Conservation (phyloP, 37 sponge, comb jelly and placozoan genomes). For the Hormiphora californensis region DNA sequence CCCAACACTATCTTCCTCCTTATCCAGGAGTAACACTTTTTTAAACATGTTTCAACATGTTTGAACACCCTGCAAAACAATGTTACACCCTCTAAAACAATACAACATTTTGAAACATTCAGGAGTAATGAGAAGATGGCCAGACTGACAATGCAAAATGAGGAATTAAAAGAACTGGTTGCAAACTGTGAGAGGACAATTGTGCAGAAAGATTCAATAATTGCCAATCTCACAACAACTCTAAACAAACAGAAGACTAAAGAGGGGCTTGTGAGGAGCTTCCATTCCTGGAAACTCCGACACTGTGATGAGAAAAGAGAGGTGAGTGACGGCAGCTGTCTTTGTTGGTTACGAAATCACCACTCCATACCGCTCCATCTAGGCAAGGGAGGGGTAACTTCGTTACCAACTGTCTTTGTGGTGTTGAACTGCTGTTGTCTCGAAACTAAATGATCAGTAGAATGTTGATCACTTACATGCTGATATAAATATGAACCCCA, state of each 20-base stretch:
- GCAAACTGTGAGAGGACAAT: conserved; percentile 75
- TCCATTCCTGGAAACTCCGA: conserved; percentile 63
- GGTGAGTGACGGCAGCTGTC: too few relatives aligned
- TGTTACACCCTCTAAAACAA: background rate
- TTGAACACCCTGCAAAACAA: too few relatives aligned
- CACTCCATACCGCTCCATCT: too few relatives aligned
- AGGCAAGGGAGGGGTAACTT: too few relatives aligned
- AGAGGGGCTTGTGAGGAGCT: conserved; percentile 60
- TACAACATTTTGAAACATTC: background rate
- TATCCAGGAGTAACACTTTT: too few relatives aligned
- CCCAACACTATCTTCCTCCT: background rate
- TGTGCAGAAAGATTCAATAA: conserved; percentile 75
- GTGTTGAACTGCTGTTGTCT: too few relatives aligned
- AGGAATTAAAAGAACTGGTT: conserved; percentile 64
- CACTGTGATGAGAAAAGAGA: conserved; percentile 63
- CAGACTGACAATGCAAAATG: conserved; percentile 61
- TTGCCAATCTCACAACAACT: conserved; percentile 67
- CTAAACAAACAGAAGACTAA: conserved; percentile 75
- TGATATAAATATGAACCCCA: background rate
- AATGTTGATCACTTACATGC: too few relatives aligned
- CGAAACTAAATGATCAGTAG: too few relatives aligned
- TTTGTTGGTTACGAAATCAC: too few relatives aligned
- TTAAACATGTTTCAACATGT: too few relatives aligned
- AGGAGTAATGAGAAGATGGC: conserved; percentile 55
- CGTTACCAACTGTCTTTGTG: too few relatives aligned